These are phyloP conservation scores for Corythoichthys haematopterus DNA, from an alignment of 2,113 vertebrate species.

Conservation along the genomic window DNA sequence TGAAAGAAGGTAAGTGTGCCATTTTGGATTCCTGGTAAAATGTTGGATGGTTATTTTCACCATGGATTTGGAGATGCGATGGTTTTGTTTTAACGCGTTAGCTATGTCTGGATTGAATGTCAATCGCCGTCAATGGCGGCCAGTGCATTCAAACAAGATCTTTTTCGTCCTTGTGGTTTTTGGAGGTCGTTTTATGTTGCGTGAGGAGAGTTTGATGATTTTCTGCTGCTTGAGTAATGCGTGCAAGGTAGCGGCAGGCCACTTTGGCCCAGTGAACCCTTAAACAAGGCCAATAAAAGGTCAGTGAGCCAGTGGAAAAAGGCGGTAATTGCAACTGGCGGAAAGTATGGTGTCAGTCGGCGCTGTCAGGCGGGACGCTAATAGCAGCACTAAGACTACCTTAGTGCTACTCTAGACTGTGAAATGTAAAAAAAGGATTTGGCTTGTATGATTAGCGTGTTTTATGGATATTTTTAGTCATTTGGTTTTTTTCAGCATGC, in stretches of 20 bases:
- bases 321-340: constrained; percentile 57
- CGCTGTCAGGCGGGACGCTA: constrained; percentile 4
- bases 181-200: too few species aligned
- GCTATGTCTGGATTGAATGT: too few species aligned
- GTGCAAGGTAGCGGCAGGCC: too few species aligned
- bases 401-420: constrained; percentile 36
- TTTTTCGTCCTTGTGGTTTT: too few species aligned
- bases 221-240: too few species aligned
- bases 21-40: background rate
- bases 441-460: too few species aligned
- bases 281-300: constrained; percentile 57
- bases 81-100: too few species aligned
- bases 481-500: background rate
- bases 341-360: constrained; percentile 57
- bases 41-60: background rate
- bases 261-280: constrained; percentile 35
- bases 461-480: background rate
- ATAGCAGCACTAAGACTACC: constrained; percentile 40
- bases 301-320: constrained; percentile 64
- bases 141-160: too few species aligned
- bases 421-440: constrained; percentile 20
- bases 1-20: constrained; percentile 89
- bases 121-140: too few species aligned
- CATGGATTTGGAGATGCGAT: background rate
- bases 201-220: too few species aligned